These are phyloP conservation scores for Elymnias hypermnestra DNA, from an alignment of 1,140 invertebrate genomes.

Conservation along the genomic window DNA sequence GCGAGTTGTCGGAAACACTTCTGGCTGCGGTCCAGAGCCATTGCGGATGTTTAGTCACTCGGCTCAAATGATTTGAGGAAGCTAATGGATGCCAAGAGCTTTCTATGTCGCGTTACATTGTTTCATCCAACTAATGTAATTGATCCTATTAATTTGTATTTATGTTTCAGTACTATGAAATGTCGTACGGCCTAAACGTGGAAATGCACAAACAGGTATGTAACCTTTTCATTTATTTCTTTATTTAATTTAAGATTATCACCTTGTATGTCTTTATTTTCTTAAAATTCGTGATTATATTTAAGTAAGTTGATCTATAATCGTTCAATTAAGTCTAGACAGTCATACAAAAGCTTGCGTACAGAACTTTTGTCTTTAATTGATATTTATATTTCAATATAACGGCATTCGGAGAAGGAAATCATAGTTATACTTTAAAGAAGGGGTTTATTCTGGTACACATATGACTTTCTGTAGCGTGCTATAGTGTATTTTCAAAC, in stretches of 20 bases:
- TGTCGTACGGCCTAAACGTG: conserved; percentile 99
- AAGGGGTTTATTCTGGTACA: no score
- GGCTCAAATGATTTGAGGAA: conserved; percentile 67
- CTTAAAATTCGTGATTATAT: no score
- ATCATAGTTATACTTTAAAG: no score
- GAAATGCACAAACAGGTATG: conserved; percentile 99
- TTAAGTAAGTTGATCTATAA: no score
- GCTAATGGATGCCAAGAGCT: conserved; percentile 62
- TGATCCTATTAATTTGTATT: conserved; percentile 55
- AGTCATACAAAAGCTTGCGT: no score
- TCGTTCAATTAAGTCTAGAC: no score
- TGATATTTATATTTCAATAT: no score
- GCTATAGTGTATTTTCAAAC: no score
- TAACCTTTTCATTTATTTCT: conserved; percentile 8
- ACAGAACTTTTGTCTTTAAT: no score
- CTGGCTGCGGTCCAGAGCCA: conserved; percentile 59
- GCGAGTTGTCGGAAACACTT: conserved; percentile 60
- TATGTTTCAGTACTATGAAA: conserved; percentile 98
- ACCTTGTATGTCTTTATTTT: background rate
- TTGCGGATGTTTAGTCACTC: conserved; percentile 73
- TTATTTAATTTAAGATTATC: background rate
- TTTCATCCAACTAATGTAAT: conserved; percentile 44
- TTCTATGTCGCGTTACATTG: conserved; percentile 54
- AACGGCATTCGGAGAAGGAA: no score
- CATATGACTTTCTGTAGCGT: no score